A percentile compares a stretch with the other conserved stretches of the same genome.
phyloP scores from a whole-genome alignment of 2,888 invertebrate species.

The Theristus sp. region DNA sequence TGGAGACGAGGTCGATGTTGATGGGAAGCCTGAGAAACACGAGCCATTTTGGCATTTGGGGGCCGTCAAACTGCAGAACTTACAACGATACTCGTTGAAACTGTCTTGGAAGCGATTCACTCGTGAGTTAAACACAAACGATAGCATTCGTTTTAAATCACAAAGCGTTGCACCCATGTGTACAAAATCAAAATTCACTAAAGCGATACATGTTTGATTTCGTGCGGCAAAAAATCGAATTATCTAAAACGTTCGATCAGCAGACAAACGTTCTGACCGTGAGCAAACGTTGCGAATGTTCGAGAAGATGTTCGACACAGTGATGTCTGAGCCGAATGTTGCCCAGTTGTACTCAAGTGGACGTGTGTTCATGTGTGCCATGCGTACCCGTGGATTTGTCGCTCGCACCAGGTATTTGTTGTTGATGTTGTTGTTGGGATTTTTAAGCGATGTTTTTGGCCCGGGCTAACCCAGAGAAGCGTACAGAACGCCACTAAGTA shows the following conservation, averaged over 20 bases:
- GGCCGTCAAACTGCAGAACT: not conserved
- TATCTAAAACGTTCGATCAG: not conserved
- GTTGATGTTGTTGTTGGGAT: too few relatives aligned
- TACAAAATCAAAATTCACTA: too few relatives aligned
- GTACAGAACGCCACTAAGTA: too few relatives aligned
- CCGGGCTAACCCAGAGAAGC: too few relatives aligned
- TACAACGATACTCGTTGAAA: not conserved
- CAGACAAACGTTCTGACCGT: not conserved
- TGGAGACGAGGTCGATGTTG: too few relatives aligned
- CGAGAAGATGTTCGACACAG: not conserved
- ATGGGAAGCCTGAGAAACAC: too few relatives aligned
- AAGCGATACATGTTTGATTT: too few relatives aligned
- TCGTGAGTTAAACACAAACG: not conserved
- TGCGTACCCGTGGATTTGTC: not conserved
- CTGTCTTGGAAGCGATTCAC: not conserved
- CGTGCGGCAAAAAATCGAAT: not conserved
- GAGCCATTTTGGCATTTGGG: not conserved
- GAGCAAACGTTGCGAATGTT: not conserved
- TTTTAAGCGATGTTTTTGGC: too few relatives aligned
- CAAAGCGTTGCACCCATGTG: too few relatives aligned
- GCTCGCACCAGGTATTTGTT: not conserved
- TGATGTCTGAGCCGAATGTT: not conserved
- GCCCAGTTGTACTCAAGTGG: not conserved
- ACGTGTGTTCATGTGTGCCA: not conserved
- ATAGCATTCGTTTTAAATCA: too few relatives aligned